Conservation (phyloP, 2,888 invertebrate genomes). For the Orgyia antiqua region DNA sequence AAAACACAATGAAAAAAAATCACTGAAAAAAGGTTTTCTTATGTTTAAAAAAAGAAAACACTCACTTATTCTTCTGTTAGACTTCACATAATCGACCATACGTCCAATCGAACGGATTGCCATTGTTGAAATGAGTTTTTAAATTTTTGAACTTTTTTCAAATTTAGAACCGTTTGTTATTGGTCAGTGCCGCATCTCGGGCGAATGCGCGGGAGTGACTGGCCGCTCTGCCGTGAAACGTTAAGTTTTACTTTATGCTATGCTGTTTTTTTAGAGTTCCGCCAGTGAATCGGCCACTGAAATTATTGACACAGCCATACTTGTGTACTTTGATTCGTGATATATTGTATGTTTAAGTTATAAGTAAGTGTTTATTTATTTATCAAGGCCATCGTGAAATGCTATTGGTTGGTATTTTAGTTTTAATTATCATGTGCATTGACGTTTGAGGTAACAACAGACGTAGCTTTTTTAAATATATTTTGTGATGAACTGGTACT, state of each 20-base stretch:
- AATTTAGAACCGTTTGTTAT: conserved; percentile 20
- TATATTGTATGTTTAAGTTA: neutral
- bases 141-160: conserved; percentile 14
- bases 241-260: conserved; percentile 30
- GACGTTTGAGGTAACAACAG: no score
- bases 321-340: neutral
- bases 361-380: neutral
- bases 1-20: neutral
- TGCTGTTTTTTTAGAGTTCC: conserved; percentile 29
- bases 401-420: neutral
- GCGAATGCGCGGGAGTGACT: conserved; percentile 49
- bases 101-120: conserved; percentile 35
- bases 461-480: no score
- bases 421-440: neutral
- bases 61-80: conserved; percentile 49
- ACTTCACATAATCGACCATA: conserved; percentile 38
- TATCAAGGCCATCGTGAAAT: neutral
- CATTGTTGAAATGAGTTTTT: conserved; percentile 32
- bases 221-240: conserved; percentile 28
- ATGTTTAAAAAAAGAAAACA: conserved; percentile 19
- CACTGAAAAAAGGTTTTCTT: neutral
- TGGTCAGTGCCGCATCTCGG: conserved; percentile 38
- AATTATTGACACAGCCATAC: neutral
- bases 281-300: conserved; percentile 2
- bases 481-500: no score